Conservation (phyloP, 2,797 vertebrate species). For the Margarornis squamiger region DNA sequence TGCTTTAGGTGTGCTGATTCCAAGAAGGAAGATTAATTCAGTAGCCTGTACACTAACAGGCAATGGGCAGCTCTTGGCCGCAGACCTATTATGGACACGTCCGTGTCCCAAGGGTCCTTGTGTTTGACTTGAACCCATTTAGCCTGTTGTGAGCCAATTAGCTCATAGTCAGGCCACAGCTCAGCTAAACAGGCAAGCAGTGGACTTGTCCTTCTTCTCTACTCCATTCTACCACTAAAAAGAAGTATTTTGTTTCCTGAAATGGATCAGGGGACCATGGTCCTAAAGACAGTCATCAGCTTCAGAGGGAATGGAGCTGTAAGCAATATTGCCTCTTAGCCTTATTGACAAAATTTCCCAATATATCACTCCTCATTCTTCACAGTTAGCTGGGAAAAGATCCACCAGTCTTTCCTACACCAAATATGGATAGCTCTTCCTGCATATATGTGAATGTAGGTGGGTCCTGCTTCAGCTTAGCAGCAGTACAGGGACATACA, state of each 20-base stretch:
- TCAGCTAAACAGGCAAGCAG: neutral
- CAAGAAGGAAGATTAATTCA: neutral
- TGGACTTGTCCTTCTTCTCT: neutral
- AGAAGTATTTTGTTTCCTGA: neutral
- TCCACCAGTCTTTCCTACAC: neutral
- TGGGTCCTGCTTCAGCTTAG: neutral
- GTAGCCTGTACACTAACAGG: neutral
- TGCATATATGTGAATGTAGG: rapidly evolving
- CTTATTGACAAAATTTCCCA: neutral
- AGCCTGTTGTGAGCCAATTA: neutral
- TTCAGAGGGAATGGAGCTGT: neutral
- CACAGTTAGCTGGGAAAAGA: neutral
- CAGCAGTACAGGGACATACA: neutral
- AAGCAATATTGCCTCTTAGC: neutral
- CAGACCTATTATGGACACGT: rapidly evolving
- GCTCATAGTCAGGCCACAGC: neutral
- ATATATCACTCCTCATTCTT: neutral
- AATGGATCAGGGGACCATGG: rapidly evolving
- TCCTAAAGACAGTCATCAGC: neutral
- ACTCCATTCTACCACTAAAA: neutral
- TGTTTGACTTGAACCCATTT: neutral
- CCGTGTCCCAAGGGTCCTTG: rapidly evolving
- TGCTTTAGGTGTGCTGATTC: neutral
- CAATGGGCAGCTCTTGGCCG: neutral
- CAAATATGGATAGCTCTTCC: neutral